Conservation (phyloP, 2,888 invertebrate species). For the Litoditis marina region DNA sequence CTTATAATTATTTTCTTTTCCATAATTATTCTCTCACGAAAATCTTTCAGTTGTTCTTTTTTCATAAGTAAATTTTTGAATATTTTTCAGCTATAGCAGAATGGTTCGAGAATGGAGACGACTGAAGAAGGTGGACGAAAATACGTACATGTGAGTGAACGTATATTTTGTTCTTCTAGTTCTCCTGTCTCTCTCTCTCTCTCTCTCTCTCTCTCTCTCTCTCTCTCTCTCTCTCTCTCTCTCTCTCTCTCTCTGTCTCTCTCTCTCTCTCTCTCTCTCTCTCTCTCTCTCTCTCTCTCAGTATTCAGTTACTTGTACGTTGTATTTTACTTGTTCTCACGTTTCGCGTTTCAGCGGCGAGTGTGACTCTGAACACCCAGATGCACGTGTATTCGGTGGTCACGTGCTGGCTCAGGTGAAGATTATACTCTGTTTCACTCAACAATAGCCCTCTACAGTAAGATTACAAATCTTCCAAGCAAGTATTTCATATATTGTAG, state of each 20-base stretch:
- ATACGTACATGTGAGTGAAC: conserved; percentile 37
- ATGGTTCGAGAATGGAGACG: conserved; percentile 45
- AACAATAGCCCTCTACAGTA: too few species aligned
- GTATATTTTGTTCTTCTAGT: not conserved
- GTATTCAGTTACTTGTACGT: not conserved
- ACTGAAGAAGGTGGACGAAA: conserved; percentile 39
- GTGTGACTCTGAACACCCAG: conserved; percentile 44
- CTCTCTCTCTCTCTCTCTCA: not conserved
- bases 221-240: conserved; percentile 2
- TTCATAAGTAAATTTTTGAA: too few species aligned
- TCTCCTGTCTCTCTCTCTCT: not conserved
- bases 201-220: not conserved
- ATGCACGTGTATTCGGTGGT: conserved; percentile 49
- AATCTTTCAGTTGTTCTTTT: too few species aligned
- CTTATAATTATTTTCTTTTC: too few species aligned
- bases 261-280: not conserved
- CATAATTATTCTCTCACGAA: too few species aligned
- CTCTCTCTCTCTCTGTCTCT: not conserved
- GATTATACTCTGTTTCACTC: too few species aligned
- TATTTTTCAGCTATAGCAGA: too few species aligned
- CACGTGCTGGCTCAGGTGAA: conserved; percentile 43
- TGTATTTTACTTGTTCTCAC: not conserved
- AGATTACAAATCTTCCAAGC: too few species aligned
- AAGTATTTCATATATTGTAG: too few species aligned
- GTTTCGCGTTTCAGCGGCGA: conserved; percentile 36